Evolutionary conservation across 30 jellyfish, hydroid and myxozoan species (phyloP).

Genomic region (Hydra vulgaris): DNA sequence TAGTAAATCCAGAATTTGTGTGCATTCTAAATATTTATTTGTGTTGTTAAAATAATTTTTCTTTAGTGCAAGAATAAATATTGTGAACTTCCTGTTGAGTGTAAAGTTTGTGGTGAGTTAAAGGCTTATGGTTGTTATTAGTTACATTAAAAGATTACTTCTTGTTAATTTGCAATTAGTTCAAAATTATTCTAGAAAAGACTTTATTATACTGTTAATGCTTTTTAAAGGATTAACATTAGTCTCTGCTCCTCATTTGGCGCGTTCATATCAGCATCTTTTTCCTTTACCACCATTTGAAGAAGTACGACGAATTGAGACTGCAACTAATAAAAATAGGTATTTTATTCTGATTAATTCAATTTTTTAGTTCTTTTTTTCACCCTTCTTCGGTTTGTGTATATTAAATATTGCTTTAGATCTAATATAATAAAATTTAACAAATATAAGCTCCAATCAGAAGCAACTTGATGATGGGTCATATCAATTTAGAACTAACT

Average conservation of each 20-base stretch:
- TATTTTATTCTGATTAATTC: not conserved
- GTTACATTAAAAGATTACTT: not conserved
- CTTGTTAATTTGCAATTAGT: not conserved
- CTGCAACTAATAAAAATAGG: conserved; percentile 4
- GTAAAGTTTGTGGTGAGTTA: conserved; percentile 70
- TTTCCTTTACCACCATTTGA: conserved; percentile 77
- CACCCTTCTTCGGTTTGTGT: not conserved
- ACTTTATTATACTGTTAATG: not conserved
- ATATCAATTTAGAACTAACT: no score
- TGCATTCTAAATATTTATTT: no score
- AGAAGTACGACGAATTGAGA: conserved; percentile 33
- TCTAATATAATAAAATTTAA: no score
- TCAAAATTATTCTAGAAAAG: not conserved
- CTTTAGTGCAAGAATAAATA: conserved; percentile 61
- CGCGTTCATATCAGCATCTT: conserved; percentile 89
- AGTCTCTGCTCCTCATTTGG: conserved; percentile 93
- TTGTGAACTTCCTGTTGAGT: conserved; percentile 77
- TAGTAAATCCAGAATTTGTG: no score
- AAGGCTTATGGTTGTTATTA: no score
- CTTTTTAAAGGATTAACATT: conserved; percentile 46
- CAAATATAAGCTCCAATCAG: no score
- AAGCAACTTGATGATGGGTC: no score
- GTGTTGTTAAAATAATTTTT: no score
- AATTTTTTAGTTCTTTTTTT: not conserved
- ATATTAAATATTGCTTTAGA: no score